phyloP scores from a whole-genome alignment of 2,797 vertebrate species.

The Betta splendens region DNA sequence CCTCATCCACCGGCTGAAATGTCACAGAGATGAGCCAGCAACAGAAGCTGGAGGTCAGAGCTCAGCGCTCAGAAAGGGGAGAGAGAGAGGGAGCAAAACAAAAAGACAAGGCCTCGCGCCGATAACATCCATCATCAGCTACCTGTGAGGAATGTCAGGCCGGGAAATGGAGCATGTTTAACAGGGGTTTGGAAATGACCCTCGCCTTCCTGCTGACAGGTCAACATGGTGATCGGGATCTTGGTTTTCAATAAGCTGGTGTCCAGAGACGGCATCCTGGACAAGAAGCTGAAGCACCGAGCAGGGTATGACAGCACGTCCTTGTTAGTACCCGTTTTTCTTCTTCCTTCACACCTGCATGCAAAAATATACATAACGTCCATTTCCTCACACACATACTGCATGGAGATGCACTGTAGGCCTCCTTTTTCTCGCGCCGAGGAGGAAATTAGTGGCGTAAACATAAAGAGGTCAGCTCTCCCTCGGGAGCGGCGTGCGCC shows the following conservation, averaged over 20 bases:
- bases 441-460: constrained; percentile 63
- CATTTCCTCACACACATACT: constrained; percentile 22
- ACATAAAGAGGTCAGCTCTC: constrained; percentile 74
- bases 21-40: constrained; percentile 64
- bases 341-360: constrained; percentile 43
- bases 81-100: neutral
- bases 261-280: constrained; percentile 99
- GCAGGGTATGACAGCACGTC: constrained; percentile 92
- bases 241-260: constrained; percentile 99
- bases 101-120: constrained; percentile 5
- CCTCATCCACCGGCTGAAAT: constrained; percentile 64
- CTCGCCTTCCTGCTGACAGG: constrained; percentile 78
- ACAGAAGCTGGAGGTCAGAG: constrained; percentile 62
- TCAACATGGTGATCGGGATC: constrained; percentile 99
- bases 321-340: constrained; percentile 77
- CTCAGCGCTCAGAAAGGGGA: constrained; percentile 29
- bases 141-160: constrained; percentile 19
- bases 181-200: constrained; percentile 16
- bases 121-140: constrained; percentile 39
- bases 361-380: constrained; percentile 62
- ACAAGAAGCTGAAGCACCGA: constrained; percentile 99
- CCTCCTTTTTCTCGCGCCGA: constrained; percentile 48
- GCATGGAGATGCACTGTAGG: constrained; percentile 66
- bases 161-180: constrained; percentile 14
- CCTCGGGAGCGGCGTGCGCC: constrained; percentile 56